Conservation (phyloP, 1,140 invertebrate genomes). For the Hyposmocoma kahamanoa region DNA sequence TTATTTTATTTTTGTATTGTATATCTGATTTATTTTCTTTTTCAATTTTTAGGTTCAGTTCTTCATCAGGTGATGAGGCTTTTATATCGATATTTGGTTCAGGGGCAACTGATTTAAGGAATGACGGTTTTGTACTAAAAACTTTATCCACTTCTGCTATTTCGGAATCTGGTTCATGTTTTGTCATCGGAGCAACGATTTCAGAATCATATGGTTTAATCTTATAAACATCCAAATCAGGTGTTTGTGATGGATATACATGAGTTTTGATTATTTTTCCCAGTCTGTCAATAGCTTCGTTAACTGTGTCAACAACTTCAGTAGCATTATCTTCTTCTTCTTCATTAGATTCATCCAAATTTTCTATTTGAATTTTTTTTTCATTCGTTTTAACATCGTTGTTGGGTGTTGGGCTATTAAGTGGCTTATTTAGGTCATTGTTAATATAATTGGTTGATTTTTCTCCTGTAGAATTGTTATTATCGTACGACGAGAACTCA, state of each 20-base stretch:
- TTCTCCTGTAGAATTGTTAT: background rate
- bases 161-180: background rate
- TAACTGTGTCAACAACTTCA: conserved; percentile 21
- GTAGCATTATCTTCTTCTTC: too few species aligned
- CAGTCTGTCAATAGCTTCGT: conserved; percentile 26
- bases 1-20: background rate
- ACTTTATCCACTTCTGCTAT: background rate
- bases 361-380: too few species aligned
- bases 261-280: conserved; percentile 24
- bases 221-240: conserved; percentile 16
- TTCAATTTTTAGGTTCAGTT: background rate
- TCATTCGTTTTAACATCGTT: too few species aligned
- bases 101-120: too few species aligned
- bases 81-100: too few species aligned
- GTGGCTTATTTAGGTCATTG: too few species aligned
- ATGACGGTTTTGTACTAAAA: too few species aligned
- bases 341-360: too few species aligned
- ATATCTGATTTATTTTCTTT: background rate
- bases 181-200: conserved; percentile 12
- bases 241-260: conserved; percentile 20
- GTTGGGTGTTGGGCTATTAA: too few species aligned
- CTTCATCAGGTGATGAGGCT: too few species aligned
- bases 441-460: background rate
- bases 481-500: background rate
- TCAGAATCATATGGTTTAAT: conserved; percentile 15